Conservation (phyloP, 2,888 invertebrate genomes). For the Trachelus iudaicus region DNA sequence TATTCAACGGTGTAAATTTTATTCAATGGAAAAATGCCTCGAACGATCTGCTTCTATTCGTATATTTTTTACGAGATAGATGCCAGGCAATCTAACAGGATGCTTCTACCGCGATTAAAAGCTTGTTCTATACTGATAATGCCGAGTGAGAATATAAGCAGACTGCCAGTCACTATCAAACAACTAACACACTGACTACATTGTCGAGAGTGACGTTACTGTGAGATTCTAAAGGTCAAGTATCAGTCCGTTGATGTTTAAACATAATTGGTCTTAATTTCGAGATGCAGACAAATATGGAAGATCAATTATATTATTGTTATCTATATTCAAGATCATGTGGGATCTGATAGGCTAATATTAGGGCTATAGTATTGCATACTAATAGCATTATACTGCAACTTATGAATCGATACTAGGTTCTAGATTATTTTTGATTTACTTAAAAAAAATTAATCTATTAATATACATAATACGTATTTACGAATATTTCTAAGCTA, state of each 20-base stretch:
- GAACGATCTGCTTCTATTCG: not conserved
- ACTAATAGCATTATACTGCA: no score
- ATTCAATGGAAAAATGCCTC: not conserved
- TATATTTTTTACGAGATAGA: not conserved
- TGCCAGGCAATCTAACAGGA: not conserved
- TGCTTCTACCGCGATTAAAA: not conserved
- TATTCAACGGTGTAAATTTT: not conserved
- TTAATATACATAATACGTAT: no score
- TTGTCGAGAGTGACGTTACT: not conserved
- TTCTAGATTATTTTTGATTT: no score
- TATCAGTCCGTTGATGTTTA: not conserved
- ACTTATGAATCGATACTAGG: no score
- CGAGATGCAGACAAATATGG: not conserved
- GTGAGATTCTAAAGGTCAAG: not conserved
- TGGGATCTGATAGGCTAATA: not conserved
- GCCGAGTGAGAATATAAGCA: not conserved
- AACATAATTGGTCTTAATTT: not conserved
- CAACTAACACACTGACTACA: not conserved
- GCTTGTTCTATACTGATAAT: not conserved
- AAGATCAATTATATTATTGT: not conserved
- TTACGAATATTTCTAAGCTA: no score
- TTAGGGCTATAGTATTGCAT: not conserved
- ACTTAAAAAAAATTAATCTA: no score
- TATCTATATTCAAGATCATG: not conserved
- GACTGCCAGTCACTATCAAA: not conserved